Evolutionary conservation across 2,888 invertebrate genomes (phyloP).

Genomic region (Apeira syringaria): DNA sequence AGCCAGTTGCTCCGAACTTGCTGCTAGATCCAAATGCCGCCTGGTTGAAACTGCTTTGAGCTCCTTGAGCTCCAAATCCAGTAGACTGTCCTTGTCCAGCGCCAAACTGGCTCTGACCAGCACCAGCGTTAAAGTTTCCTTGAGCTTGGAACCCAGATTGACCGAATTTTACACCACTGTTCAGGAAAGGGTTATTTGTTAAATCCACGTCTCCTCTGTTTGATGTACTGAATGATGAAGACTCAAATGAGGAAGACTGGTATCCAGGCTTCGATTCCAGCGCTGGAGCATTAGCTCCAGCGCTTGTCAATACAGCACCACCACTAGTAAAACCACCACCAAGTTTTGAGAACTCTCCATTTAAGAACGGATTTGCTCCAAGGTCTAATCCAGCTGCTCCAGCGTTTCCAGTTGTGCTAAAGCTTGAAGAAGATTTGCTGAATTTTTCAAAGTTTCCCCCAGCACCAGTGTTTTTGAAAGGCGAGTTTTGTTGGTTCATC

Average conservation of each 20-base stretch:
- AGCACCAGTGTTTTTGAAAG: conserved; percentile 71
- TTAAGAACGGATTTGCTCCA: conserved; percentile 57
- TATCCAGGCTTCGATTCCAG: conserved; percentile 33
- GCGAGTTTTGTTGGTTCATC: conserved; percentile 83
- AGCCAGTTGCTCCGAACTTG: conserved; percentile 41
- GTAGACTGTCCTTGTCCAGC: conserved; percentile 10
- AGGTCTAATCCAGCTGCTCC: conserved; percentile 42
- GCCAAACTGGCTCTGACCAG: conserved; percentile 15
- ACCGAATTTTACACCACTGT: conserved; percentile 26
- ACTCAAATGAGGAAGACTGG: conserved; percentile 54
- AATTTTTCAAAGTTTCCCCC: conserved; percentile 60
- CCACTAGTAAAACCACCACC: conserved; percentile 30
- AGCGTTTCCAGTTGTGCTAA: conserved; percentile 44
- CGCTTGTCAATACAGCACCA: conserved; percentile 23
- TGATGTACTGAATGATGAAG: conserved; percentile 51
- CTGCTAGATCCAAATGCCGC: conserved; percentile 35
- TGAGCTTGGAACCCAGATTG: conserved; percentile 29
- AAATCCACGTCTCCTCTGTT: conserved; percentile 58
- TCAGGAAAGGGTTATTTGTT: conserved; percentile 61
- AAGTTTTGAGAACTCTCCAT: conserved; percentile 54
- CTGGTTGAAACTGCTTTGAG: conserved; percentile 25
- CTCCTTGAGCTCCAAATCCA: conserved; percentile 25
- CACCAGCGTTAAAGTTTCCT: conserved; percentile 9
- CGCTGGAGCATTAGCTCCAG: conserved; percentile 25
- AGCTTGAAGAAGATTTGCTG: conserved; percentile 57